Base-by-base conservation (phyloP, 2,113 vertebrate species). In the Macaca nemestrina region DNA sequence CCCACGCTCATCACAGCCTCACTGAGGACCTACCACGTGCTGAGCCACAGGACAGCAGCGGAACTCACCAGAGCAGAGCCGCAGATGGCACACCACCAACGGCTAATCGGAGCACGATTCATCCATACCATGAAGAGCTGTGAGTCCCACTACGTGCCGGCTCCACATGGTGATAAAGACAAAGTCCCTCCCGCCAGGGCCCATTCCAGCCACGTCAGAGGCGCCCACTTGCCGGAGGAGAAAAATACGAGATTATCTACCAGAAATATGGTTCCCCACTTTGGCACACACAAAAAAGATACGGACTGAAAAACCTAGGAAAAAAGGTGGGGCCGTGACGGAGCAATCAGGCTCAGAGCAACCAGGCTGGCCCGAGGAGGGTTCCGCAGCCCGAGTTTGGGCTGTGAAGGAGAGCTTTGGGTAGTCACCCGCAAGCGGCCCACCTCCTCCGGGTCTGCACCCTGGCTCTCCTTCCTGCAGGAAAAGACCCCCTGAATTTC, bases 11-110 rank as follows among this genome's bases (percentile, higher is more conserved):
- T 7, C 20, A 3, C n/a, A 35, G 27, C 61, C 75, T 55, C 87
- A 3, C 0, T 0, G 32, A 48, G 86, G 85, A 48, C 85, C 76
- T 61, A 48, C 92, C 25, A 8, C 0, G 22, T 0, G 8, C 61
- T 12, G 25, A 25, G 27, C 32, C 23, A 8, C 0, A 20, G 25
- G 10, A 12, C 2, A 0, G 0, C 6, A 25, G 84, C 6, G 32
- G 91, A 38, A 20, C 55, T 81, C 2, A 7, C n/a, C 8, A 22
- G 18, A 50, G 64, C 40, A 38, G 23, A 40, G 50, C 4, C 20
- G 40, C 38, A 6, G 22, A 20, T 1, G 38, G 35, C 35, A 81
- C 0, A 1, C 8, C 40, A 8, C 30, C 1, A 12, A 25, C 16
- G 4, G 82, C 38, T 11, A 32, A 57, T 16, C 0, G 22, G 22